Evolutionary conservation across 2,797 vertebrate species (phyloP).

Genomic region (Catamblyrhynchus diadema): DNA sequence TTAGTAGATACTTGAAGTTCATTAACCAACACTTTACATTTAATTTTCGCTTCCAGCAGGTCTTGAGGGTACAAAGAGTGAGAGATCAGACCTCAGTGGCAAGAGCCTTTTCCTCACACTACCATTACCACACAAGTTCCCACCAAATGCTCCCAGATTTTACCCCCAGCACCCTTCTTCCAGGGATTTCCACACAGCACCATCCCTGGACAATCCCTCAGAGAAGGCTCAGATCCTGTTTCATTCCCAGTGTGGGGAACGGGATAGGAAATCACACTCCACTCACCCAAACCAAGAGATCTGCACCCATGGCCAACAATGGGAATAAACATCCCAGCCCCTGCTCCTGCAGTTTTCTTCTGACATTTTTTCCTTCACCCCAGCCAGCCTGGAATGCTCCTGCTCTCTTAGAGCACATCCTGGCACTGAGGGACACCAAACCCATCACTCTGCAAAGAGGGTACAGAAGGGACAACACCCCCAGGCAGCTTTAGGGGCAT

Average conservation of each 20-base stretch:
- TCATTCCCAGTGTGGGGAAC: neutral
- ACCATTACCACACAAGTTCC: neutral
- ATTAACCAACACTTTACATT: neutral
- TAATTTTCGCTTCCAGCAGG: neutral
- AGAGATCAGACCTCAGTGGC: neutral
- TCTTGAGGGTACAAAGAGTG: rapidly evolving
- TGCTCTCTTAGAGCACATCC: neutral
- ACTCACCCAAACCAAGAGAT: neutral
- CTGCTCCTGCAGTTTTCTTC: neutral
- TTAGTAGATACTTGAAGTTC: neutral
- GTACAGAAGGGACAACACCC: neutral
- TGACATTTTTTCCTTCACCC: neutral
- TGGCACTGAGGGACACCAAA: neutral
- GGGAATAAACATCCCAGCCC: neutral
- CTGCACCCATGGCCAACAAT: neutral
- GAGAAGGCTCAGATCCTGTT: neutral
- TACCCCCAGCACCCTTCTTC: neutral
- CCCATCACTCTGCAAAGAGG: neutral
- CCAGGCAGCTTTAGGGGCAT: neutral
- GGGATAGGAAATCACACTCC: neutral
- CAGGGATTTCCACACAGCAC: neutral
- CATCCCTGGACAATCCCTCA: neutral
- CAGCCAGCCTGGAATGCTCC: neutral
- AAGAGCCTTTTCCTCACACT: neutral
- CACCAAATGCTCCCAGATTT: neutral